These are phyloP conservation scores for Calephelis nemesis DNA, from an alignment of 1,140 invertebrate species.

Conservation along the genomic window DNA sequence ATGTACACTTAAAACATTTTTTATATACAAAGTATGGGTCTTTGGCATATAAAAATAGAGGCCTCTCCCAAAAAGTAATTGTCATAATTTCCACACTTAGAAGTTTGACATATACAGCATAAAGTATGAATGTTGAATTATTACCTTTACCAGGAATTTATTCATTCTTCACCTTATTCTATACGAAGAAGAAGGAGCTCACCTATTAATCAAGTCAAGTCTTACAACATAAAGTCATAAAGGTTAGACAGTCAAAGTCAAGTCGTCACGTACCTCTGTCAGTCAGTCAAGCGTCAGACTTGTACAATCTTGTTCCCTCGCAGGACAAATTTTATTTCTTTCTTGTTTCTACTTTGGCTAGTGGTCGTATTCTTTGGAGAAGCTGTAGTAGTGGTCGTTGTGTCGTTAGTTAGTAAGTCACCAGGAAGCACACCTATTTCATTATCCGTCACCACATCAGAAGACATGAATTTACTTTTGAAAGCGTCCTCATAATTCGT, in stretches of 20 bases:
- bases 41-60: too few species aligned
- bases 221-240: slow-evolving; percentile 8
- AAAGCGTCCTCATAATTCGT: slow-evolving; percentile 51
- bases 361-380: slow-evolving; percentile 41
- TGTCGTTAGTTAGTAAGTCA: slow-evolving; percentile 41
- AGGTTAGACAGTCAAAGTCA: slow-evolving; percentile 40
- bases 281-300: slow-evolving; percentile 69
- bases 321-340: slow-evolving; percentile 66
- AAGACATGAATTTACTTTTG: slow-evolving; percentile 52
- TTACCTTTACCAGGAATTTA: background rate
- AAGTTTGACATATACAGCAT: too few species aligned
- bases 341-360: slow-evolving; percentile 53
- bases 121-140: background rate
- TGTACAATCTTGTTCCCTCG: slow-evolving; percentile 72
- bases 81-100: too few species aligned
- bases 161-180: background rate
- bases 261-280: slow-evolving; percentile 62
- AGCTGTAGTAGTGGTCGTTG: slow-evolving; percentile 43
- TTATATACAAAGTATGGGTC: too few species aligned
- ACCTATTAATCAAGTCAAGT: slow-evolving; percentile 20
- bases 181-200: background rate
- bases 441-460: slow-evolving; percentile 59
- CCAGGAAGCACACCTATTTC: slow-evolving; percentile 66
- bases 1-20: too few species aligned
- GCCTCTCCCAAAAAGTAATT: too few species aligned